phyloP scores from a whole-genome alignment of 2,797 vertebrate genomes.

The Semotilus atromaculatus region DNA sequence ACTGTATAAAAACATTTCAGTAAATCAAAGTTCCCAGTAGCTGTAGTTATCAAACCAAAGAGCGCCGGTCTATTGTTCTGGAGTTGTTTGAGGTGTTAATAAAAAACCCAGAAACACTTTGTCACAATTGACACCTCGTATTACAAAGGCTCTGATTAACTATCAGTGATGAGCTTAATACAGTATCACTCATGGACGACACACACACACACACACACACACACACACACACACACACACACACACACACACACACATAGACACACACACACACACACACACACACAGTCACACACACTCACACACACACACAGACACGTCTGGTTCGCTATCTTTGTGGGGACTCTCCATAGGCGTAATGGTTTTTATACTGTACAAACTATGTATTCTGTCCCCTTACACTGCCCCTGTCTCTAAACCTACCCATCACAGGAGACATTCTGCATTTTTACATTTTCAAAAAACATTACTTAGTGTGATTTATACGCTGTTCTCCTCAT shows the following conservation, averaged over 20 bases:
- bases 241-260: not conserved
- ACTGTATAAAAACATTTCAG: not conserved
- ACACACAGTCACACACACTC: not conserved
- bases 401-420: too few relatives aligned
- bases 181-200: not conserved
- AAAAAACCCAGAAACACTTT: not conserved
- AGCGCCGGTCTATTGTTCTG: not conserved
- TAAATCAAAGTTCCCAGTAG: not conserved
- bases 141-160: not conserved
- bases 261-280: not conserved
- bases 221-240: conserved; percentile 13
- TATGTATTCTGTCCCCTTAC: too few relatives aligned
- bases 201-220: not conserved
- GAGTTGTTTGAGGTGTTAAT: not conserved
- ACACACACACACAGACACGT: not conserved
- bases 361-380: too few relatives aligned
- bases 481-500: too few relatives aligned
- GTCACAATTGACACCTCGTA: not conserved
- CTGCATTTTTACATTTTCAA: too few relatives aligned
- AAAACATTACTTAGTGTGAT: too few relatives aligned
- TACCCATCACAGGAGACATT: too few relatives aligned
- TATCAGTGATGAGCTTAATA: not conserved
- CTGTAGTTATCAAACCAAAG: too few relatives aligned
- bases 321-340: too few relatives aligned
- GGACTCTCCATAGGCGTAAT: too few relatives aligned